These are phyloP conservation scores for Cantharis rufa DNA, from an alignment of 2,888 invertebrate genomes.

Conservation along the genomic window DNA sequence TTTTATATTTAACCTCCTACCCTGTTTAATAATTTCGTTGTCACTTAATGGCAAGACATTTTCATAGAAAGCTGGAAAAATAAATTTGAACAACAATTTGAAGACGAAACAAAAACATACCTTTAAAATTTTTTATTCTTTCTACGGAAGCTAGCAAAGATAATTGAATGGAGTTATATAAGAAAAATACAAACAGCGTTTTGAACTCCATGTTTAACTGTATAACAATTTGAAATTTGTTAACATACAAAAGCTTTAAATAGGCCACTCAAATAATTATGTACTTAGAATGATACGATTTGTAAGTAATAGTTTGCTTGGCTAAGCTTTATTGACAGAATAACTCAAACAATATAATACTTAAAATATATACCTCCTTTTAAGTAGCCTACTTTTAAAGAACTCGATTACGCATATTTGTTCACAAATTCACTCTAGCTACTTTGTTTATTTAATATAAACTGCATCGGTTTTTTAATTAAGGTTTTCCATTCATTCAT, in stretches of 20 bases:
- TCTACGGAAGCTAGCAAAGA: neutral
- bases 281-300: conserved; percentile 17
- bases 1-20: neutral
- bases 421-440: neutral
- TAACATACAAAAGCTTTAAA: conserved; percentile 19
- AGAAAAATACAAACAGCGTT: neutral
- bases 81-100: neutral
- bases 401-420: neutral
- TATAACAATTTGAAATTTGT: conserved; percentile 15
- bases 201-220: conserved; percentile 6
- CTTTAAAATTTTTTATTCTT: conserved; percentile 13
- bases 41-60: conserved; percentile 1
- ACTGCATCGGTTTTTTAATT: neutral
- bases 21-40: conserved; percentile 6
- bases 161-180: neutral
- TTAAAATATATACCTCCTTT: conserved; percentile 27
- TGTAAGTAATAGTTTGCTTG: conserved; percentile 6
- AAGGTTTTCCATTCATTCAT: neutral
- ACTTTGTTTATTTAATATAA: neutral
- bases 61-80: conserved; percentile 12
- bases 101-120: neutral
- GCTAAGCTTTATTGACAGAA: neutral
- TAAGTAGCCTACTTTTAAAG: neutral
- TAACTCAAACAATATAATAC: neutral
- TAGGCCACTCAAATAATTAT: conserved; percentile 21